These are phyloP conservation scores for Patella caerulea DNA, from an alignment of 2,888 invertebrate genomes.

Conservation along the genomic window DNA sequence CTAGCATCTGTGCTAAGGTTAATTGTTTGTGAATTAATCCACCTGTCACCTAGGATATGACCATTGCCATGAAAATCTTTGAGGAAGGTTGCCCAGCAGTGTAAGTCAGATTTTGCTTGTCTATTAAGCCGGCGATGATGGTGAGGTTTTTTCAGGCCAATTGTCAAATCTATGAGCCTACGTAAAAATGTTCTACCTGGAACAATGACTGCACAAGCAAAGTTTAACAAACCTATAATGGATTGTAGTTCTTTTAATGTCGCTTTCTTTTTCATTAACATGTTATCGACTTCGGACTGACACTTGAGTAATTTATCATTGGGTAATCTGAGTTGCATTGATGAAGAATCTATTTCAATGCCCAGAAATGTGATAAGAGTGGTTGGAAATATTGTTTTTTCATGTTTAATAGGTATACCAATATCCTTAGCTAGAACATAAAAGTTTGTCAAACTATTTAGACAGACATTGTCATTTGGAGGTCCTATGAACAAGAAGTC, in stretches of 20 bases:
- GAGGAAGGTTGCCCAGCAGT: background rate
- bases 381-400: too few species aligned
- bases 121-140: background rate
- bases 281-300: background rate
- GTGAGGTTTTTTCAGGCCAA: background rate
- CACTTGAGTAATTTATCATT: too few species aligned
- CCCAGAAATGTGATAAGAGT: too few species aligned
- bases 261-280: constrained; percentile 3
- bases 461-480: too few species aligned
- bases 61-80: background rate
- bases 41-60: constrained; percentile 1
- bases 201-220: constrained; percentile 24
- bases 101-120: background rate
- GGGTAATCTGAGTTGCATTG: too few species aligned
- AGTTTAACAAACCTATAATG: constrained; percentile 25
- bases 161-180: constrained; percentile 23
- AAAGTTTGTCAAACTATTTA: too few species aligned
- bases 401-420: too few species aligned
- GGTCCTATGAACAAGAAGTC: too few species aligned
- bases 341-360: too few species aligned
- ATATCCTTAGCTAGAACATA: too few species aligned
- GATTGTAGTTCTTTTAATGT: constrained; percentile 26
- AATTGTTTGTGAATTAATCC: constrained; percentile 14
- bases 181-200: constrained; percentile 28
- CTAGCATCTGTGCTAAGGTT: constrained; percentile 20